Evolutionary conservation across 2,888 invertebrate genomes (phyloP).

Genomic region (Sympetrum striolatum): DNA sequence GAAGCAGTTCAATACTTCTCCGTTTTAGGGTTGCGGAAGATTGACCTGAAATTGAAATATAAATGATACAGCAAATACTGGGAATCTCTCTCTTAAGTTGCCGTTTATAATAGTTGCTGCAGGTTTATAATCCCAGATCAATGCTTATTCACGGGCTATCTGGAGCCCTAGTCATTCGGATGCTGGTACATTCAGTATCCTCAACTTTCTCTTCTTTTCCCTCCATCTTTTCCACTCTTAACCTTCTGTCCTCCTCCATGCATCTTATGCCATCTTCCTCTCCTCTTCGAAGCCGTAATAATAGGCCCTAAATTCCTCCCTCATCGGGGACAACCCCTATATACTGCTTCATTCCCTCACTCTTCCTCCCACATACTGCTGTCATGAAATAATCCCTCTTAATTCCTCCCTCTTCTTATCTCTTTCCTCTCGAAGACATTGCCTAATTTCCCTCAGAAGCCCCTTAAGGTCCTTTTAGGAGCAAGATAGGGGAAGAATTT

Average conservation of each 20-base stretch:
- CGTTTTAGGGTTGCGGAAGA: no score
- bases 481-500: not conserved
- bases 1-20: no score
- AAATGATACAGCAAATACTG: no score
- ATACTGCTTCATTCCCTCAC: not conserved
- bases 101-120: no score
- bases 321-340: not conserved
- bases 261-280: not conserved
- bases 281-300: not conserved
- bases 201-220: not conserved
- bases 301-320: not conserved
- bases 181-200: not conserved
- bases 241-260: not conserved
- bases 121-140: no score
- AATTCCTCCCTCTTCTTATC: slow-evolving; percentile 2
- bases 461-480: not conserved
- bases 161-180: not conserved
- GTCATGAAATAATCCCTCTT: slow-evolving; percentile 12
- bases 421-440: not conserved
- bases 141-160: no score
- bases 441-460: not conserved
- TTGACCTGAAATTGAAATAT: no score
- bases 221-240: not conserved
- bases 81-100: no score
- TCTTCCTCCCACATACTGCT: not conserved